Evolutionary conservation across 2,888 invertebrate genomes (phyloP).

Genomic region (Diaperis boleti): DNA sequence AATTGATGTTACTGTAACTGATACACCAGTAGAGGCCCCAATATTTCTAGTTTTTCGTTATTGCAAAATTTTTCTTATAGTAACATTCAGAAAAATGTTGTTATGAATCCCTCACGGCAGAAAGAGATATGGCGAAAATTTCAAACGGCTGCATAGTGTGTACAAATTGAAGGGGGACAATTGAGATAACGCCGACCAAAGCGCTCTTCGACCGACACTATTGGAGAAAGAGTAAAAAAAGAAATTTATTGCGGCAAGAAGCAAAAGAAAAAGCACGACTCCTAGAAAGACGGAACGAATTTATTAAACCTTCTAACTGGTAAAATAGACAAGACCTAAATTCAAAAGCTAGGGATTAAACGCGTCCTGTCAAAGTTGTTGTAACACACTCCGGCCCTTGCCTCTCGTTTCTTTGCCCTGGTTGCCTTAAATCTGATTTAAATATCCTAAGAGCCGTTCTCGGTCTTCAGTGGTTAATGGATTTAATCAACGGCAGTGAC

Average conservation of each 20-base stretch:
- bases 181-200: background rate
- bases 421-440: background rate
- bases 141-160: background rate
- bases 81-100: too few species aligned
- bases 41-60: too few species aligned
- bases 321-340: background rate
- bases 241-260: background rate
- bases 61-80: background rate
- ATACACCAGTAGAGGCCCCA: too few species aligned
- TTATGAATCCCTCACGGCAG: too few species aligned
- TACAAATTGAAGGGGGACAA: background rate
- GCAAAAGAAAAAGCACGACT: background rate
- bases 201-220: background rate
- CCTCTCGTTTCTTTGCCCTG: background rate
- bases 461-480: constrained; percentile 41
- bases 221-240: background rate
- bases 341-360: background rate
- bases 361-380: background rate
- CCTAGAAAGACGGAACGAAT: background rate
- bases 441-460: background rate
- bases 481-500: constrained; percentile 44
- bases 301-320: background rate
- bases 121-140: background rate
- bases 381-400: background rate
- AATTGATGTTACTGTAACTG: too few species aligned